Conservation (phyloP, 2,888 invertebrate genomes). For the Nipponacmea schrenckii region DNA sequence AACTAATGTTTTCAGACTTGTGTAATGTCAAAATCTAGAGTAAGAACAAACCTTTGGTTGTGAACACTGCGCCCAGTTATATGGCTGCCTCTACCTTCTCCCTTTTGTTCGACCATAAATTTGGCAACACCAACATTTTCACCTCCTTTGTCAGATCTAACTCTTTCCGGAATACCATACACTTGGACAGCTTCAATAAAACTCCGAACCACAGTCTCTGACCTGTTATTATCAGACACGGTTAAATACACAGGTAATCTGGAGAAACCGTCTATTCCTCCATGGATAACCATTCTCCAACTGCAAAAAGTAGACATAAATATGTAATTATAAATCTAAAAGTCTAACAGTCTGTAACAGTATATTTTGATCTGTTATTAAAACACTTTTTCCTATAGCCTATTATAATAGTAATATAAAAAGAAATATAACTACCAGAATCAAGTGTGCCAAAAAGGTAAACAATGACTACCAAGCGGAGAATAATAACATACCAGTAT, state of each 20-base stretch:
- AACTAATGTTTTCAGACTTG: background rate
- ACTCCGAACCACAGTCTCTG: constrained; percentile 3
- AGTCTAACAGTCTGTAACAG: constrained; percentile 2
- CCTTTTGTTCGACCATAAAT: constrained; percentile 3
- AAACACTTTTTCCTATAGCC: background rate
- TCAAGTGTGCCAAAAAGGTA: background rate
- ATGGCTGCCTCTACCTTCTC: constrained; percentile 3
- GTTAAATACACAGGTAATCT: constrained; percentile 5
- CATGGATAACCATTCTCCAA: constrained; percentile 6
- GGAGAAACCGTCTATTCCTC: background rate
- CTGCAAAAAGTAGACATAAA: background rate
- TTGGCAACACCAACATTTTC: constrained; percentile 5
- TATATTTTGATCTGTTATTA: background rate
- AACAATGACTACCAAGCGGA: background rate
- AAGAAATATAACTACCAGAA: background rate
- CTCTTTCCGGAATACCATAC: constrained; percentile 6
- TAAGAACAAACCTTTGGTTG: constrained; percentile 1
- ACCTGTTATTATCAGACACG: constrained; percentile 1
- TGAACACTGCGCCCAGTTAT: constrained; percentile 1
- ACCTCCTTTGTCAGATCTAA: constrained; percentile 2
- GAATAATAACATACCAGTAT: background rate
- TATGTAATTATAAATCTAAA: background rate
- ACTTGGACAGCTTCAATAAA: background rate
- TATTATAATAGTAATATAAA: background rate
- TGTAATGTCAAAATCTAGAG: constrained; percentile 1